Base-by-base conservation (phyloP, 2,888 invertebrate genomes). In the Polietes domitor region DNA sequence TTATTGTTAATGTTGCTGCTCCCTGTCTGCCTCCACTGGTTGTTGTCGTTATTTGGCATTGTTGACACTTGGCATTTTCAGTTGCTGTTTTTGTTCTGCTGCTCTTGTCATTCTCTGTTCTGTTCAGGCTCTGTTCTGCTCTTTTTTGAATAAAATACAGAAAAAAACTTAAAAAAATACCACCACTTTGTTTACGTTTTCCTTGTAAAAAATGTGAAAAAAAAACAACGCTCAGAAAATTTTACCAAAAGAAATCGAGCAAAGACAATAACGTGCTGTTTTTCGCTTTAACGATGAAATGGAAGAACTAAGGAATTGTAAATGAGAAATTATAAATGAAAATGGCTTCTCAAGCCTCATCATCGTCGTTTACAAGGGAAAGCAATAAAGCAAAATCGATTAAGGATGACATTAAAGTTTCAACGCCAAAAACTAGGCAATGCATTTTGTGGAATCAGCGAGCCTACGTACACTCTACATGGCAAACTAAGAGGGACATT, bases 31-130 rank as follows among this genome's bases (percentile, higher is more conserved):
- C 19, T 6, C 53, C 24, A 47, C 41, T 28, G 19, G 4, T 28
- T 43, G 63, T 72, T 53, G 50, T 61, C 24, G 21, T 79, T 58
- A 80, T 70, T 77, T 80, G 77, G 77, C 73, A 83, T 77, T 83
- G 83, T 80, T 83, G 83, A 83, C 80, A 80, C 80, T 83, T 83
- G 83, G 83, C 76, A 80, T 80, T 83, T 83, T 70, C 79, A 83
- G 17, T 53, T 53, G 17, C 21, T 19, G 53, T 21, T 50, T 3
- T 17, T 17, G 50, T 17, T n/a, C 41, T 41, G 41, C 77, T 82
- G 78, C 78, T 79, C 72, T 83, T 83, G 73, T 79, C 72, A 76
- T 83, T 83, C n/a, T n/a, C n/a, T 83, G 79, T 77, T 55, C 19
- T 68, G 65, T 79, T 79, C 73, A 61, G 15, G 68, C 32, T 7